phyloP scores from a whole-genome alignment of 2,888 invertebrate species.

The Cephalotes varians region DNA sequence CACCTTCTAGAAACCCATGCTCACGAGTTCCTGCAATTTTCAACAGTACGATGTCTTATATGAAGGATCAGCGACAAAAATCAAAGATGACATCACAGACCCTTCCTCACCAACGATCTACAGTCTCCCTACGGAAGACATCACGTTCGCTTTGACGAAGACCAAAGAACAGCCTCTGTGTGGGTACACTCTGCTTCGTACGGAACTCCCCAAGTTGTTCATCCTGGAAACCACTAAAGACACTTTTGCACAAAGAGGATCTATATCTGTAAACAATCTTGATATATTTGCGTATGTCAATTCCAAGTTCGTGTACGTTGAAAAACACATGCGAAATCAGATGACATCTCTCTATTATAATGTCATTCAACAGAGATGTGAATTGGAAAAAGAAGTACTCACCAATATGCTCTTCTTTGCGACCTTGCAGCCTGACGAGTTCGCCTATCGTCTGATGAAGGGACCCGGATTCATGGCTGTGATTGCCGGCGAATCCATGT shows the following conservation, averaged over 20 bases:
- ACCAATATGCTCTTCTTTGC: neutral
- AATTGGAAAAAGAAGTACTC: neutral
- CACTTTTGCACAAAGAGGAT: rapidly evolving
- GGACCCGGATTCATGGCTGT: neutral
- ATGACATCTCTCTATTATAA: neutral
- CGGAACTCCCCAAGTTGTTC: neutral
- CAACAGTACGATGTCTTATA: too few species aligned
- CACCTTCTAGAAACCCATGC: too few species aligned
- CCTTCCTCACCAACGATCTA: neutral
- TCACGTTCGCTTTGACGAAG: neutral
- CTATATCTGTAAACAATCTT: neutral
- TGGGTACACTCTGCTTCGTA: neutral
- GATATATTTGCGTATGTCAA: neutral
- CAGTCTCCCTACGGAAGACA: neutral
- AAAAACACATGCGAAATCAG: neutral
- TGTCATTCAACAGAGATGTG: neutral
- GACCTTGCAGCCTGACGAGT: neutral
- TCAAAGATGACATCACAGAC: too few species aligned
- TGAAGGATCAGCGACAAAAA: too few species aligned
- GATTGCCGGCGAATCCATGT: neutral
- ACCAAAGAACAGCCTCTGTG: neutral
- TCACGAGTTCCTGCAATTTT: too few species aligned
- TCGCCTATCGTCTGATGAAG: neutral
- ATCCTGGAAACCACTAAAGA: neutral
- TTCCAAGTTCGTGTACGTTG: neutral